Conservation (phyloP, 2,113 vertebrate species). For the Chaetodon trifascialis region DNA sequence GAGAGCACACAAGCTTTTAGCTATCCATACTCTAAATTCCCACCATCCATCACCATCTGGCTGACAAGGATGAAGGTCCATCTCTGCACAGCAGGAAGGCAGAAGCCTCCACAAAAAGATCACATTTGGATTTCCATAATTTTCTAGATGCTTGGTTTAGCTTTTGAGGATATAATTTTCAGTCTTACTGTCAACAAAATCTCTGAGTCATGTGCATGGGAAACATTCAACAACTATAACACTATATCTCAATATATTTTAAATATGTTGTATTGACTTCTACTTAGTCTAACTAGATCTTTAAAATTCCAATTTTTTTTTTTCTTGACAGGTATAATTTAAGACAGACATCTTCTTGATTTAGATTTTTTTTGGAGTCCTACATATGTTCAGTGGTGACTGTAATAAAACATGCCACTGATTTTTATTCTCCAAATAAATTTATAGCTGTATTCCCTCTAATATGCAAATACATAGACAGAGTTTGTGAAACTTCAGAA, state of each 20-base stretch:
- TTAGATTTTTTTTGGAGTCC: background rate
- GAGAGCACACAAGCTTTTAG: background rate
- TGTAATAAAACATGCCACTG: background rate
- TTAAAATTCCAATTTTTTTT: no score
- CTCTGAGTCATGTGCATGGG: background rate
- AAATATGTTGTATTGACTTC: background rate
- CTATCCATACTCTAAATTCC: background rate
- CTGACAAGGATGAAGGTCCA: background rate
- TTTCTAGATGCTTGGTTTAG: background rate
- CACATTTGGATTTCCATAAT: background rate
- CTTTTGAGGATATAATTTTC: background rate
- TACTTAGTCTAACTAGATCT: background rate
- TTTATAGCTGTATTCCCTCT: background rate
- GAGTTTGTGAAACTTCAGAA: constrained; percentile 37
- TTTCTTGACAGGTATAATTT: background rate
- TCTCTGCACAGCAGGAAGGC: background rate
- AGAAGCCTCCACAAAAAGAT: background rate
- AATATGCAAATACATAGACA: background rate
- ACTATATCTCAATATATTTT: background rate
- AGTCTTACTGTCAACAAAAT: background rate
- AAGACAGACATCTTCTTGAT: background rate
- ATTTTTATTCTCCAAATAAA: background rate
- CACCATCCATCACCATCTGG: background rate
- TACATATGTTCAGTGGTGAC: background rate
- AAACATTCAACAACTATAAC: background rate